Base-by-base conservation (phyloP, 2,888 invertebrate genomes). In the Scaptomyza parva region DNA sequence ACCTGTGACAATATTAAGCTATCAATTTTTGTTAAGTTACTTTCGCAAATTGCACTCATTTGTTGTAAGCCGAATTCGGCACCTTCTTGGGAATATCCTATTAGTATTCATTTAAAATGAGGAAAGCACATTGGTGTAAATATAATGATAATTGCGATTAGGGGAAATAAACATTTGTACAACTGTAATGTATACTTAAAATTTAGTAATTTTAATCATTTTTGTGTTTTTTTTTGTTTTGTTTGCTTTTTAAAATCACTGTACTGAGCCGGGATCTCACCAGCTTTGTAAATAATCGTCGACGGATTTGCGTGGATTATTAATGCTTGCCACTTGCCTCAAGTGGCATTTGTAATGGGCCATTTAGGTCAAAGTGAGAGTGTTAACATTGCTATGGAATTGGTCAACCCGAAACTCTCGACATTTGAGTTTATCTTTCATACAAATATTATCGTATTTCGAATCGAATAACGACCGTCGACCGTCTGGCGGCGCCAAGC, bases 401-500 rank as follows among this genome's bases (percentile, higher is more conserved):
- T 70, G 63, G 43, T 33, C 47, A 62, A 48, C 37, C 50, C 65
- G 22, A 70, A 65, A 43, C 35, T 70, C 35, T 2, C 0, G 26
- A 30, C 7, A 30, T 51, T 54, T 39, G 33, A 73, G 66, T 47
- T 60, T 45, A 44, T 59, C 26, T 51, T 40, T 22, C 20, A 28
- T 30, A 8, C 8, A 47, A 52, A 22, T 48, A 18, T 12, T 30
- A 22, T 53, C 14, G 44, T 41, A n/a, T 11, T 14, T 47, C 26
- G n/a, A 48, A 17, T 35, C 52, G 53, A 63, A 47, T 70, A 63
- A 70, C 64, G 62, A 83, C 47, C 60, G 81, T 70, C 72, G n/a
- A n/a, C n/a, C n/a, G n/a, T n/a, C n/a, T n/a, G n/a, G n/a, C 84
- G 81, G 81, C 81, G 81, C 87, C 81, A 61, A 37, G 51, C 85